phyloP scores from a whole-genome alignment of 2,113 vertebrate genomes.

The Origma solitaria region DNA sequence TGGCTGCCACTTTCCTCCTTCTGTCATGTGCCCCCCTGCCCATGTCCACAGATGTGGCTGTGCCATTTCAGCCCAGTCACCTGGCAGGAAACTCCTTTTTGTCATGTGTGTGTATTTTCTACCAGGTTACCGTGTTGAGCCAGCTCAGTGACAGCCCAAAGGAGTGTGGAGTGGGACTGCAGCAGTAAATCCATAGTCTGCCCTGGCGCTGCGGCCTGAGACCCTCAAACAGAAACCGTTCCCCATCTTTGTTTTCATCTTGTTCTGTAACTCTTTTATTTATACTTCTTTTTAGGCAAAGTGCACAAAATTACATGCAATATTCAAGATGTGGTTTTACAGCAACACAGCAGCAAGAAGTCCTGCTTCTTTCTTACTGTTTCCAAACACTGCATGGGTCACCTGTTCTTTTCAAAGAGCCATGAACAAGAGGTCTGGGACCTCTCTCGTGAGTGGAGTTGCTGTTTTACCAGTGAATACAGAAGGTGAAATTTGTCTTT shows the following conservation, averaged over 20 bases:
- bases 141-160: neutral
- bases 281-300: neutral
- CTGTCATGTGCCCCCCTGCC: accelerated
- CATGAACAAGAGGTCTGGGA: neutral
- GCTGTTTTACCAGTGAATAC: neutral
- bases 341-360: neutral
- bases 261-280: neutral
- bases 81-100: neutral
- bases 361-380: neutral
- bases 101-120: neutral
- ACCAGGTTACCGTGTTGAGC: neutral
- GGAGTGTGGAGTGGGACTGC: neutral
- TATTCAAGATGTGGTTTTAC: neutral
- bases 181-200: neutral
- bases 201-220: neutral
- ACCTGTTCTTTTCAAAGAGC: neutral
- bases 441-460: neutral
- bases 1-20: neutral
- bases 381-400: accelerated
- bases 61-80: neutral
- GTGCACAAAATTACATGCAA: neutral
- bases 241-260: neutral
- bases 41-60: accelerated
- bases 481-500: neutral
- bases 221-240: neutral